Conservation (phyloP, 2,797 vertebrate species). For the Pogonophryne albipinna region DNA sequence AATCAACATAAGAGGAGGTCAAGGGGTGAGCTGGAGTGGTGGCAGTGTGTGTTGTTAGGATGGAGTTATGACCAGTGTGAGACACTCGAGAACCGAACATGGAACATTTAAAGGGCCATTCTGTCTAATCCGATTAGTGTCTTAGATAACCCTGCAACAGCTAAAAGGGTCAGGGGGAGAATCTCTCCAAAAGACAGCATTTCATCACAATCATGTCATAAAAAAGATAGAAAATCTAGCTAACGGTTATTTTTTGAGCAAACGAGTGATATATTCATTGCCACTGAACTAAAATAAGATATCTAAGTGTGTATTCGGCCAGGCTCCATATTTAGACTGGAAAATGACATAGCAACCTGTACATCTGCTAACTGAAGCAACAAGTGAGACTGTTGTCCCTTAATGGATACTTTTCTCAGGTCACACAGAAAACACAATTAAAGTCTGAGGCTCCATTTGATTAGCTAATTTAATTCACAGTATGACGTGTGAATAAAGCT, state of each 20-base stretch:
- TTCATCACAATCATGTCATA: slow-evolving; percentile 1
- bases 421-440: slow-evolving; percentile 55
- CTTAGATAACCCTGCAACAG: slow-evolving; percentile 58
- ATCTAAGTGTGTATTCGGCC: not conserved
- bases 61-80: slow-evolving; percentile 44
- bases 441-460: slow-evolving; percentile 47
- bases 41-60: slow-evolving; percentile 45
- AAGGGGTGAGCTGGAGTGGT: slow-evolving; percentile 45
- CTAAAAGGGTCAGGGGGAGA: slow-evolving; percentile 53
- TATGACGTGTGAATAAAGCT: slow-evolving; percentile 40
- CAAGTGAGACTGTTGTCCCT: slow-evolving; percentile 38
- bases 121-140: slow-evolving; percentile 82
- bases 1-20: slow-evolving; percentile 48
- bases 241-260: not conserved
- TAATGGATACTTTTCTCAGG: slow-evolving; percentile 15
- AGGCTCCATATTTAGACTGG: not conserved
- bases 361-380: slow-evolving; percentile 14
- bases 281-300: slow-evolving; percentile 13
- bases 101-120: slow-evolving; percentile 65
- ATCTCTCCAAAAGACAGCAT: slow-evolving; percentile 24
- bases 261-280: not conserved
- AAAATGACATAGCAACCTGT: not conserved
- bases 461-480: slow-evolving; percentile 67
- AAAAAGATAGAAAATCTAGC: not conserved
- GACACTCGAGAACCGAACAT: slow-evolving; percentile 63